Percentiles rank a stretch among this genome's conserved stretches.
Evolutionary conservation across 2,113 vertebrate genomes (phyloP).

Genomic region (Perccottus glenii): DNA sequence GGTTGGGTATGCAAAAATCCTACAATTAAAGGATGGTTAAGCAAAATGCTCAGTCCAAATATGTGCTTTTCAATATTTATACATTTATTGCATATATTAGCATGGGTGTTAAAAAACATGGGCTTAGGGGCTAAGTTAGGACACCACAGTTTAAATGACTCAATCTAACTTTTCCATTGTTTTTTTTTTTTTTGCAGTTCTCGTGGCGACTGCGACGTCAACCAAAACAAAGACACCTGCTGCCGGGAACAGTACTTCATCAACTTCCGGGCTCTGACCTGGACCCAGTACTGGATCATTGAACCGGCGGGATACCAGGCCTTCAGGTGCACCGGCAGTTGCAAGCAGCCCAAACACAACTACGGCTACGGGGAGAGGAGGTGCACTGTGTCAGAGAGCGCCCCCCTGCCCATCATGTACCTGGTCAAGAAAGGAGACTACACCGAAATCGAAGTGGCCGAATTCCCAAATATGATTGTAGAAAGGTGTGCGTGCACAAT

Average conservation of each 20-base stretch:
- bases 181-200: constrained; percentile 68
- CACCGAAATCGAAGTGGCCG: constrained; percentile 89
- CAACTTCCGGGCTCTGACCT: constrained; percentile 84
- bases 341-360: constrained; percentile 79
- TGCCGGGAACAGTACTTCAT: constrained; percentile 85
- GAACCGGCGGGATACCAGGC: constrained; percentile 85
- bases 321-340: constrained; percentile 80
- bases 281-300: constrained; percentile 88
- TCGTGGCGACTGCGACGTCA: constrained; percentile 81
- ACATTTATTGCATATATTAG: no score
- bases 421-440: constrained; percentile 87
- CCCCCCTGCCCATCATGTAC: constrained; percentile 89
- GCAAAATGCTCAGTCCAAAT: no score
- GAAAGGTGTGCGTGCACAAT: constrained; percentile 85
- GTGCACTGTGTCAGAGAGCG: constrained; percentile 80
- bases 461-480: constrained; percentile 88
- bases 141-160: background rate
- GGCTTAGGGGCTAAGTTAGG: no score
- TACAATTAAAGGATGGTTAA: no score
- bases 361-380: constrained; percentile 78
- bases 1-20: no score
- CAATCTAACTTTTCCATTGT: constrained; percentile 4
- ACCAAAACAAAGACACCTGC: constrained; percentile 71
- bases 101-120: no score
- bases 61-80: no score